Percentiles rank a stretch among this genome's conserved stretches.
Conservation (phyloP, 2,888 invertebrate genomes). For the Allacma fusca region DNA sequence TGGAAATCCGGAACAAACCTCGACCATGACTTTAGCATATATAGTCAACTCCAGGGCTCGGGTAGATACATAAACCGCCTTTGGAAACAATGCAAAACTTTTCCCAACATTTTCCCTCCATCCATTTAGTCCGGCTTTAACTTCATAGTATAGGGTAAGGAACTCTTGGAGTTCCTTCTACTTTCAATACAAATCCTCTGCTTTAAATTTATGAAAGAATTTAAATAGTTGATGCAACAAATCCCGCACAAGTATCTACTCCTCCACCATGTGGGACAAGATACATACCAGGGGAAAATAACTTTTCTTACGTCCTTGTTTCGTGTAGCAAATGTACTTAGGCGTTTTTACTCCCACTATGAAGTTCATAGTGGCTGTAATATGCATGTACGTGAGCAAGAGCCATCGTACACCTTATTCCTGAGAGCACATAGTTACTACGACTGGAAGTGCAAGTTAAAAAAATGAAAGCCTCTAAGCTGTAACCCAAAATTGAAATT, state of each 20-base stretch:
- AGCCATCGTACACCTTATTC: too few relatives aligned
- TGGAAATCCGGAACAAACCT: conserved; percentile 1
- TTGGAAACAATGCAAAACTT: neutral
- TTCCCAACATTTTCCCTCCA: neutral
- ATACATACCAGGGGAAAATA: neutral
- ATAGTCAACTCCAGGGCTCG: neutral
- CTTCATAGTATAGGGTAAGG: neutral
- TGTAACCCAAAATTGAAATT: neutral
- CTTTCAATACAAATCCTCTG: conserved; percentile 11
- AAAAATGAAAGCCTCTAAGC: too few relatives aligned
- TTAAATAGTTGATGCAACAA: conserved; percentile 16
- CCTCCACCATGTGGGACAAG: neutral
- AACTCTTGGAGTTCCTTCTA: neutral
- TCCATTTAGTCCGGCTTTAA: neutral
- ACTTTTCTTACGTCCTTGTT: neutral
- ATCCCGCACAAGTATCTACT: neutral
- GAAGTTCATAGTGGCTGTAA: too few relatives aligned
- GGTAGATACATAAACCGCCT: neutral
- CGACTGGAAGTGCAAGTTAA: too few relatives aligned
- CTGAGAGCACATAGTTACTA: too few relatives aligned
- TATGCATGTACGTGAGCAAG: too few relatives aligned
- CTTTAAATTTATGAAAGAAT: neutral
- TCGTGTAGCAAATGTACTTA: too few relatives aligned
- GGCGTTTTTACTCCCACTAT: too few relatives aligned
- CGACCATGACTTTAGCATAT: neutral